Evolutionary conservation across 2,888 invertebrate species (phyloP).

Genomic region (Phortica okadai): DNA sequence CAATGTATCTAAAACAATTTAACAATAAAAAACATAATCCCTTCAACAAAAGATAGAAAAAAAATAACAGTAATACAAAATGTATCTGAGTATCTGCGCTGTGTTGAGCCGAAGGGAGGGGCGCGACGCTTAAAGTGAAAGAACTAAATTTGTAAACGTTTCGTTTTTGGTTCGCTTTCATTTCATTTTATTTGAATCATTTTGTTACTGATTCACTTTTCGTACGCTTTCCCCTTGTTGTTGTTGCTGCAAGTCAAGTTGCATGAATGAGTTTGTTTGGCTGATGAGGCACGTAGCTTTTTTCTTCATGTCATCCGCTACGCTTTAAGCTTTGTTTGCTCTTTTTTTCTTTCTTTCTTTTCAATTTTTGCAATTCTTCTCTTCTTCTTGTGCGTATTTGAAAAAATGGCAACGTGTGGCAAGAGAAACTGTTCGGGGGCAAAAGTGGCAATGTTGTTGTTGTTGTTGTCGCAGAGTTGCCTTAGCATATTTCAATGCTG

Average conservation of each 20-base stretch:
- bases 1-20: constrained; percentile 58
- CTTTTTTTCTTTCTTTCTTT: too few species aligned
- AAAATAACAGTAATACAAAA: constrained; percentile 21
- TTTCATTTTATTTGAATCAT: background rate
- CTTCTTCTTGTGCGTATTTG: background rate
- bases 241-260: constrained; percentile 6
- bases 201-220: background rate
- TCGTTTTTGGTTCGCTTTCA: background rate
- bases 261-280: background rate
- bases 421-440: too few species aligned
- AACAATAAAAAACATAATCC: constrained; percentile 54
- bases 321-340: background rate
- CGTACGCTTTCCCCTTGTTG: background rate
- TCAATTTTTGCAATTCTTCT: background rate
- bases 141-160: constrained; percentile 58
- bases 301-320: background rate
- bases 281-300: background rate
- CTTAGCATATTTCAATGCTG: constrained; percentile 35
- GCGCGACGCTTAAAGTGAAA: constrained; percentile 50
- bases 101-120: background rate
- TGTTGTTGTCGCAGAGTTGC: background rate
- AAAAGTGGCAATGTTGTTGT: background rate
- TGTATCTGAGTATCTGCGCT: constrained; percentile 6
- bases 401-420: constrained; percentile 1
- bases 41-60: constrained; percentile 42